Percentiles rank a stretch among this genome's conserved stretches.
phyloP scores from a whole-genome alignment of 2,113 vertebrate species.

The Vulpes vulpes region DNA sequence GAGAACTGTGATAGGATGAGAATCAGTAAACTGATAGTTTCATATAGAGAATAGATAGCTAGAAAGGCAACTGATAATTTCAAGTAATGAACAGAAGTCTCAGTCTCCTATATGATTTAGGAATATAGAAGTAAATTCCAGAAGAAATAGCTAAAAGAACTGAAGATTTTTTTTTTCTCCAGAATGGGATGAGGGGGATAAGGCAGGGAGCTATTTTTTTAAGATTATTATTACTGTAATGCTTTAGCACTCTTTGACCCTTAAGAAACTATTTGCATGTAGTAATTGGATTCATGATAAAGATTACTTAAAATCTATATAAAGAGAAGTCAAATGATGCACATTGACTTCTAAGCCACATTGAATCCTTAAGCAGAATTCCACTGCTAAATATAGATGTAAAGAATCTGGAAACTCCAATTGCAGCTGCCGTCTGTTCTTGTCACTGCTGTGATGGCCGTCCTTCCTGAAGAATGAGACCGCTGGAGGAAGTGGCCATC shows the following conservation, averaged over 20 bases:
- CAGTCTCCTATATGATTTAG: neutral
- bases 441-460: neutral
- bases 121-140: neutral
- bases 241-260: neutral
- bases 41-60: neutral
- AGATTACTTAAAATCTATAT: conserved; percentile 29
- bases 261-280: neutral
- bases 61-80: neutral
- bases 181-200: neutral
- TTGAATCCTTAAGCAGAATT: neutral
- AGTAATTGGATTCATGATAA: conserved; percentile 7
- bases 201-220: neutral
- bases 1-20: neutral
- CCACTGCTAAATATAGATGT: neutral
- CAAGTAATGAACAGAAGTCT: neutral
- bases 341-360: neutral
- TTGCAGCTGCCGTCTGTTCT: neutral
- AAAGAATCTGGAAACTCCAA: neutral
- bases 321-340: neutral
- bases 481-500: neutral
- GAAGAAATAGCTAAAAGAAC: conserved; percentile 32
- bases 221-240: neutral
- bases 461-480: neutral
- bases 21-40: neutral
- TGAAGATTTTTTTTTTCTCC: conserved; percentile 12